Evolutionary conservation across 2,888 invertebrate genomes (phyloP).

Genomic region (Platypus cylindrus): DNA sequence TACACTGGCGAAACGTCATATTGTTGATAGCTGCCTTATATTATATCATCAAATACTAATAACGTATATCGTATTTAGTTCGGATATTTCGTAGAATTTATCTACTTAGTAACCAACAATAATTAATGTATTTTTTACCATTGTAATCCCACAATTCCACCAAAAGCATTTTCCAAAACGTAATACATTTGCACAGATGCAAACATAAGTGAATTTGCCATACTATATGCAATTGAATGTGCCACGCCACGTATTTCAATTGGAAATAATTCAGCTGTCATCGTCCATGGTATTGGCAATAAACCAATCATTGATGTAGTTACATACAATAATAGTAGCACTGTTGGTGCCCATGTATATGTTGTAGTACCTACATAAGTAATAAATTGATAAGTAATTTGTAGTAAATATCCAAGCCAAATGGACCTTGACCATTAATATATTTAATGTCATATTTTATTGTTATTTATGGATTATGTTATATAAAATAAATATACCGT

Average conservation of each 20-base stretch:
- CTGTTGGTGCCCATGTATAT: slow-evolving; percentile 38
- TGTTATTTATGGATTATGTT: background rate
- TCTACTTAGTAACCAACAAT: background rate
- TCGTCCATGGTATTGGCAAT: slow-evolving; percentile 51
- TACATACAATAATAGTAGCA: slow-evolving; percentile 42
- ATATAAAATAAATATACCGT: slow-evolving; percentile 27
- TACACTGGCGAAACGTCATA: too few species aligned
- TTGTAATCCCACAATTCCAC: slow-evolving; percentile 40
- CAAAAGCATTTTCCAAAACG: slow-evolving; percentile 24
- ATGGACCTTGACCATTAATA: background rate
- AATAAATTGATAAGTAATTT: background rate
- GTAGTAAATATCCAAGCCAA: background rate
- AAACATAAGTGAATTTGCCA: slow-evolving; percentile 47
- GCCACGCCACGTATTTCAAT: slow-evolving; percentile 47
- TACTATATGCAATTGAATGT: slow-evolving; percentile 43
- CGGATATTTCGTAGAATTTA: too few species aligned
- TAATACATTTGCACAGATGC: slow-evolving; percentile 41
- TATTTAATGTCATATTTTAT: background rate
- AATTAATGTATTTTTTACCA: slow-evolving; percentile 22
- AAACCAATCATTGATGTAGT: slow-evolving; percentile 47
- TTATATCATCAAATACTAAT: too few species aligned
- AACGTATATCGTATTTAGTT: too few species aligned
- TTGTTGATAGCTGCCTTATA: too few species aligned
- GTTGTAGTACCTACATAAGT: slow-evolving; percentile 26
- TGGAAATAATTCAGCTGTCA: slow-evolving; percentile 50